Evolutionary conservation across 2,113 vertebrate species (phyloP).

Genomic region (Chlamydotis undulata): DNA sequence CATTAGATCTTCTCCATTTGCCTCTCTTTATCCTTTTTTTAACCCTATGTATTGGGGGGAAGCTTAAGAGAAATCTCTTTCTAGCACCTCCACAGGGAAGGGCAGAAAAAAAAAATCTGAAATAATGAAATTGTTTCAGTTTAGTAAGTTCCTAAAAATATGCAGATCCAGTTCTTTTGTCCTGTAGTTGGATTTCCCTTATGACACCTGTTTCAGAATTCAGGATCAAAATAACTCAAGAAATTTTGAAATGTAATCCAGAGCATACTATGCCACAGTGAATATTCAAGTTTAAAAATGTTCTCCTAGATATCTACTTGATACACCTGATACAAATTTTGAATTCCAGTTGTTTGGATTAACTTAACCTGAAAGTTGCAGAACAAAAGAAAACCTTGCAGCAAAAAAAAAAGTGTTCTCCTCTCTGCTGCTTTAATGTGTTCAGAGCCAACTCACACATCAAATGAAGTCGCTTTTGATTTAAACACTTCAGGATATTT

Average conservation of each 20-base stretch:
- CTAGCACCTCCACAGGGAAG: neutral
- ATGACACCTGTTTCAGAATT: neutral
- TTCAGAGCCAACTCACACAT: neutral
- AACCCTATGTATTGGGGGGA: fast-evolving
- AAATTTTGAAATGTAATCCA: neutral
- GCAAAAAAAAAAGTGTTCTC: neutral
- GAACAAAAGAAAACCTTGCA: neutral
- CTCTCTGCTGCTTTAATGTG: neutral
- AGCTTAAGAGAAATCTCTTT: neutral
- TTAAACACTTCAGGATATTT: neutral
- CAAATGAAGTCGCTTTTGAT: neutral
- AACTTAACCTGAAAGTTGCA: neutral
- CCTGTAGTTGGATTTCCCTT: neutral
- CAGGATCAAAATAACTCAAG: neutral
- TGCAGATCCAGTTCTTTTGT: neutral
- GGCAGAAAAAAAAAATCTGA: neutral
- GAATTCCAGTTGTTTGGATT: neutral
- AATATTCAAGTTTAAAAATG: neutral
- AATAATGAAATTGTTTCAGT: neutral
- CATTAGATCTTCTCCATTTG: neutral
- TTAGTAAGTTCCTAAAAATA: neutral
- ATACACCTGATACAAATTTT: neutral
- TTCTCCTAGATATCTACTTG: neutral
- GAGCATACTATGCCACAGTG: neutral
- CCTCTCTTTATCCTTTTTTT: neutral